Percentiles rank a stretch among this genome's conserved stretches.
phyloP scores from a whole-genome alignment of 1,140 invertebrate species.

The Lasioglossum albipes region DNA sequence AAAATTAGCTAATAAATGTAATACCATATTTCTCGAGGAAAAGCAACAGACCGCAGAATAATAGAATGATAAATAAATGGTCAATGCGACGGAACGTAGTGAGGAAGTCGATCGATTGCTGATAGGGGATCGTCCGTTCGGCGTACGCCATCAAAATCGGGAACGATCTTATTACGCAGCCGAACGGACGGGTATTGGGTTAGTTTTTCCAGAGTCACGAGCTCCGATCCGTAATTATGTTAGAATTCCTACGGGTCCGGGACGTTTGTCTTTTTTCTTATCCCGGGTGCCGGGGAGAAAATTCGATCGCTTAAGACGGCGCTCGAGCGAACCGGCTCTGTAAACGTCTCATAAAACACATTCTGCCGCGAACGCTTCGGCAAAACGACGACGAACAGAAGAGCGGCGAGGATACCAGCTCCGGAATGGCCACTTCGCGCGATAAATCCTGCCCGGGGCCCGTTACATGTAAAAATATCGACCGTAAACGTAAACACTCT shows the following conservation, averaged over 20 bases:
- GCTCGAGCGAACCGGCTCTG: constrained; percentile 15
- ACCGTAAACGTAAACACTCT: constrained; percentile 1
- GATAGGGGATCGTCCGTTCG: neutral
- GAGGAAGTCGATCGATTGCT: neutral
- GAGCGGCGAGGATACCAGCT: neutral
- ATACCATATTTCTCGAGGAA: too few relatives aligned
- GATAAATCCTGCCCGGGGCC: neutral
- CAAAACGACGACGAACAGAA: constrained; percentile 13
- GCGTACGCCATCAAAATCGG: constrained; percentile 18
- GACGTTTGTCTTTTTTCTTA: constrained; percentile 46
- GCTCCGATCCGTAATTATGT: constrained; percentile 44
- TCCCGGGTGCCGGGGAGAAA: constrained; percentile 33
- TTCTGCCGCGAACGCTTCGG: constrained; percentile 29
- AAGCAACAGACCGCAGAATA: too few relatives aligned
- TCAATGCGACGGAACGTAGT: neutral
- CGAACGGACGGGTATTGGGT: neutral
- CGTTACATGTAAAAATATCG: constrained; percentile 19
- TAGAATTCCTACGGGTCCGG: constrained; percentile 41
- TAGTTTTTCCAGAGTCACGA: neutral
- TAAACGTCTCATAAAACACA: constrained; percentile 50
- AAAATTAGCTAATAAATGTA: too few relatives aligned
- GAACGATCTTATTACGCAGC: neutral
- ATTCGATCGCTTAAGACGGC: constrained; percentile 53
- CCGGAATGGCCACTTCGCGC: neutral
- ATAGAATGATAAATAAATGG: neutral